Evolutionary conservation across 2,113 vertebrate genomes (phyloP).

Genomic region (Dipodomys spectabilis): DNA sequence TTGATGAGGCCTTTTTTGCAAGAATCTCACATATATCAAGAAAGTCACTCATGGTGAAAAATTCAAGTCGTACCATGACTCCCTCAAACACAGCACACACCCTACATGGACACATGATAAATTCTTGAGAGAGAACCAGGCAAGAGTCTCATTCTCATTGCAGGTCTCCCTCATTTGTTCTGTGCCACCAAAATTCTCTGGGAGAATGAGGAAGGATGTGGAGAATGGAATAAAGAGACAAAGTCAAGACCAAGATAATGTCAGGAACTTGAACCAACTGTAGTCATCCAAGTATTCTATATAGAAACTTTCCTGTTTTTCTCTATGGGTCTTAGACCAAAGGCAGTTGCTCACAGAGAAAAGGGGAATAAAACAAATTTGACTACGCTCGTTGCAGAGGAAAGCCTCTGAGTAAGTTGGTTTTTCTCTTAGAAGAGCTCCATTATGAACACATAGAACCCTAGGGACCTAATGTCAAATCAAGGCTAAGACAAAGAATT

Average conservation of each 20-base stretch:
- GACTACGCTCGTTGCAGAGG: no score
- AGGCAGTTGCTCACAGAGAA: background rate
- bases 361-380: background rate
- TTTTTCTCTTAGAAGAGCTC: background rate
- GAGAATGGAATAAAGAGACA: background rate
- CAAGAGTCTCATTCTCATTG: background rate
- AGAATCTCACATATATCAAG: background rate
- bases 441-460: constrained; percentile 14
- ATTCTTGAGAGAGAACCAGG: background rate
- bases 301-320: background rate
- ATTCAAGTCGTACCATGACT: constrained; percentile 1
- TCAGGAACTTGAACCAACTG: background rate
- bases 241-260: background rate
- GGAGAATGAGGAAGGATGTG: background rate
- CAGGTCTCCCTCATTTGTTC: background rate
- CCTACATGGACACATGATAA: background rate
- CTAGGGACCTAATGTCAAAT: constrained; percentile 14
- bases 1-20: background rate
- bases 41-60: background rate
- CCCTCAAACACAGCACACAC: background rate
- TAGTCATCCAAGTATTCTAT: background rate
- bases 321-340: background rate
- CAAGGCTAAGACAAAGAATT: constrained; percentile 51
- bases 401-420: background rate
- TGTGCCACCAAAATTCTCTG: background rate